Conservation (phyloP, 1,140 invertebrate species). For the Dolichoris vasculosae region DNA sequence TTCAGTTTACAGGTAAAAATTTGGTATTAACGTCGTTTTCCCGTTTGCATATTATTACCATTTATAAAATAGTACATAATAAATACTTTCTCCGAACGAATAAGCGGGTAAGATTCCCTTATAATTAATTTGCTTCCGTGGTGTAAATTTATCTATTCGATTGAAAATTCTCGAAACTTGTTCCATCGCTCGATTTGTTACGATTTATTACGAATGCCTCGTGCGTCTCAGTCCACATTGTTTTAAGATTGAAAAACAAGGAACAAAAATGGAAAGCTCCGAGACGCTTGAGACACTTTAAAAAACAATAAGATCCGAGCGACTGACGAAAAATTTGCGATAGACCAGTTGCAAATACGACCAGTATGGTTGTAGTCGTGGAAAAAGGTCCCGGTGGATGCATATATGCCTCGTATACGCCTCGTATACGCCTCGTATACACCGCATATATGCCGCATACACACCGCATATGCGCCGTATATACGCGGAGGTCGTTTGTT, state of each 20-base stretch:
- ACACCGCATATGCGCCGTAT: too few species aligned
- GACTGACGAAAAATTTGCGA: background rate
- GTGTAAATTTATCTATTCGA: background rate
- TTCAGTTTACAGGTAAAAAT: background rate
- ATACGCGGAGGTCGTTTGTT: constrained; percentile 55
- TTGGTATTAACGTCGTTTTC: background rate
- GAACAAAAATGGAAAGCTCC: too few species aligned
- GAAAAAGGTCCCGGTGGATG: constrained; percentile 59
- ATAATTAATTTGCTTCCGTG: background rate
- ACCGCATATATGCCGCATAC: too few species aligned
- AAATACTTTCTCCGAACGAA: background rate
- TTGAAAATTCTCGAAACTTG: background rate
- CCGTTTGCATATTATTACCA: background rate
- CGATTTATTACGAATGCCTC: background rate
- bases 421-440: too few species aligned
- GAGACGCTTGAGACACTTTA: too few species aligned
- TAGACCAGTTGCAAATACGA: too few species aligned
- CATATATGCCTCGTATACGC: too few species aligned
- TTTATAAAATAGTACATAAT: background rate
- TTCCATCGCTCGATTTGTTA: background rate
- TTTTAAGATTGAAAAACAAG: background rate
- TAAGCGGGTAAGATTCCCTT: background rate
- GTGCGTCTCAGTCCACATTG: background rate
- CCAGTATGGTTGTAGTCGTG: background rate
- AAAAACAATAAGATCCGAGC: background rate